These are phyloP conservation scores for Sus scrofa DNA, from an alignment of 2,113 vertebrate species.

Conservation along the genomic window T2T-Sscrofa CM000819.6:131524501-131525000, in stretches of 20 bases:
- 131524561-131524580: not conserved
- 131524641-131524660: not conserved
- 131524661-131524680: not conserved
- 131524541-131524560: not conserved
- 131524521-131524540: not conserved
- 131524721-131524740: not conserved
- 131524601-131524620: not conserved
- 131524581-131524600: not conserved
- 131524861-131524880: not conserved
- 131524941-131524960: not conserved
- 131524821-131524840: not conserved
- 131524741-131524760: not conserved
- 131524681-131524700: not conserved
- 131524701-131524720: not conserved
- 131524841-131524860: not conserved
- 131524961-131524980: not conserved
- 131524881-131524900: not conserved
- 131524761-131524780: not conserved
- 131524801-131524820: not conserved
- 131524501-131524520: not conserved
- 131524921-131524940: not conserved
- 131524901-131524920: not conserved
- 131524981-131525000: not conserved
- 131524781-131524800: not conserved
- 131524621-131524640: not conserved